phyloP scores from a whole-genome alignment of 2,113 vertebrate species.

The Sorex fumeus region DNA sequence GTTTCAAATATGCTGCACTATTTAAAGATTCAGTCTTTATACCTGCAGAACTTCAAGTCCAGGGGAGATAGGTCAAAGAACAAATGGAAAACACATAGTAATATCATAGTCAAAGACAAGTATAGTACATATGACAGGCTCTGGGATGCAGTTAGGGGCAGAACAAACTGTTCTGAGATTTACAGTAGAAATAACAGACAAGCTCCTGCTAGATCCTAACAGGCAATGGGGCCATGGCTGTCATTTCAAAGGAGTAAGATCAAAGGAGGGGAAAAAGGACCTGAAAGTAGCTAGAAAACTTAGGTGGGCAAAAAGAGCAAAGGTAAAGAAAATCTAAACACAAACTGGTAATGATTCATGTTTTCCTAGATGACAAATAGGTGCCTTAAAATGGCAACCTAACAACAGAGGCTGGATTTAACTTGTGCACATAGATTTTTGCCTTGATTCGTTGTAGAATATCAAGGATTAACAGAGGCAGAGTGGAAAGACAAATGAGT shows the following conservation, averaged over 20 bases:
- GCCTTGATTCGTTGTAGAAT: neutral
- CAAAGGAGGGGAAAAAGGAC: neutral
- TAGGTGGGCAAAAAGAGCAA: neutral
- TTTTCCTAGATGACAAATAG: neutral
- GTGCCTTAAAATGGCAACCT: neutral
- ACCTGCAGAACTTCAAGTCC: neutral
- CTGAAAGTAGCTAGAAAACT: neutral
- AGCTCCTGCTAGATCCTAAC: neutral
- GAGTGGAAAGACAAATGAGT: conserved; percentile 64
- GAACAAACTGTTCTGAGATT: neutral
- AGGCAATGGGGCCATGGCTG: neutral
- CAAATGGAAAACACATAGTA: neutral
- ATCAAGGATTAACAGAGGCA: conserved; percentile 62
- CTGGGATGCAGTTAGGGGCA: neutral
- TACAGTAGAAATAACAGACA: neutral
- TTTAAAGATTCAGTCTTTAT: neutral
- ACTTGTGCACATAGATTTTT: neutral
- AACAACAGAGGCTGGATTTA: neutral
- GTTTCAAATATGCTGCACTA: neutral
- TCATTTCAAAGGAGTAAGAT: neutral
- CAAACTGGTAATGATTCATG: neutral
- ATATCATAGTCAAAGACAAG: neutral
- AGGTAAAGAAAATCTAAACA: neutral
- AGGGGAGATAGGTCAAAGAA: neutral
- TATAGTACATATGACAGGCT: neutral